These are phyloP conservation scores for Cotesia congregata DNA, from an alignment of 2,888 invertebrate genomes.

Conservation along the genomic window DNA sequence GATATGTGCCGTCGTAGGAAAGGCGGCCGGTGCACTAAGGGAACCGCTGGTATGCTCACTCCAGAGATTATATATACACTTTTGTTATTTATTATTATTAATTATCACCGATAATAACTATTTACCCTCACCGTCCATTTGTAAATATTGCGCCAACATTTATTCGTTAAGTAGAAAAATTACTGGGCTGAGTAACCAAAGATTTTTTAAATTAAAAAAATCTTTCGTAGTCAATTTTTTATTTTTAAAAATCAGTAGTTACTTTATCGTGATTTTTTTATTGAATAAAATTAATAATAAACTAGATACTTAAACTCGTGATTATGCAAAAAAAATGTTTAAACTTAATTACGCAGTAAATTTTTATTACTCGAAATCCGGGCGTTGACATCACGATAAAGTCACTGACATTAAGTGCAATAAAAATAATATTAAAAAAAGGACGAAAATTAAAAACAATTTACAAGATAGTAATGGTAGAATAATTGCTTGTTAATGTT, in stretches of 20 bases:
- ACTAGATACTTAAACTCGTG: too few species aligned
- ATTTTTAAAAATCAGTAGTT: not conserved
- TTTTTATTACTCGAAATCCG: not conserved
- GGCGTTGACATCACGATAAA: slow-evolving; percentile 6
- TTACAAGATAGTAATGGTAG: not conserved
- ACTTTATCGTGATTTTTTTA: not conserved
- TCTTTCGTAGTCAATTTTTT: not conserved
- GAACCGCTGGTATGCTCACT: slow-evolving; percentile 92
- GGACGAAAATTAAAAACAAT: not conserved
- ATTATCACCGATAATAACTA: slow-evolving; percentile 45
- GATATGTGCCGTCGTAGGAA: slow-evolving; percentile 98
- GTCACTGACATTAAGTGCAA: slow-evolving; percentile 20
- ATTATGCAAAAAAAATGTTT: not conserved
- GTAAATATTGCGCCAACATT: slow-evolving; percentile 22
- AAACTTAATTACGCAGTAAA: not conserved
- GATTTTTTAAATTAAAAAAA: not conserved
- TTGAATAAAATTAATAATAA: not conserved
- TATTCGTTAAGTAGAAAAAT: not conserved
- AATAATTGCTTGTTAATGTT: slow-evolving; percentile 32
- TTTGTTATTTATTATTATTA: slow-evolving; percentile 54
- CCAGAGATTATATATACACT: slow-evolving; percentile 54
- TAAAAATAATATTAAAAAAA: slow-evolving; percentile 4
- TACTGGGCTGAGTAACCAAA: not conserved
- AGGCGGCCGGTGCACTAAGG: slow-evolving; percentile 97
- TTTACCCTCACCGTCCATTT: slow-evolving; percentile 34